Conservation (phyloP, 2,797 vertebrate genomes). For the Acanthurus lineatus region DNA sequence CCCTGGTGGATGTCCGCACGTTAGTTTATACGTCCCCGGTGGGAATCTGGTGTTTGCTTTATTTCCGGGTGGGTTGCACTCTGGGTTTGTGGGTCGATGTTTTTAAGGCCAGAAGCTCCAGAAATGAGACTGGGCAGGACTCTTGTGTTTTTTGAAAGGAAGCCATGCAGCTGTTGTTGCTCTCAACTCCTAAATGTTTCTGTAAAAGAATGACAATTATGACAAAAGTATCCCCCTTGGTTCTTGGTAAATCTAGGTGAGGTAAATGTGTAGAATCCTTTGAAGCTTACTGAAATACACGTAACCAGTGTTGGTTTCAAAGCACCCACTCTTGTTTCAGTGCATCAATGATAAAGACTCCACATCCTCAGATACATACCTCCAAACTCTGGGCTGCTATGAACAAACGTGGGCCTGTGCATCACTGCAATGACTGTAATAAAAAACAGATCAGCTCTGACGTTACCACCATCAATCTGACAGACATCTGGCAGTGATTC, state of each 20-base stretch:
- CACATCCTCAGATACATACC: conserved; percentile 12
- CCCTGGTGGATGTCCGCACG: conserved; percentile 55
- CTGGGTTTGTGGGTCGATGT: conserved; percentile 56
- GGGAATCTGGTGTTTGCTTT: conserved; percentile 77
- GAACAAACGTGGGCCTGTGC: conserved; percentile 19
- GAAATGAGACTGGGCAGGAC: conserved; percentile 29
- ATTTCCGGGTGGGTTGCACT: conserved; percentile 65
- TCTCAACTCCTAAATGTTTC: conserved; percentile 26
- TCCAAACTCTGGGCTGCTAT: conserved; percentile 16
- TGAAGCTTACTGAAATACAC: conserved; percentile 55
- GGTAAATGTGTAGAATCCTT: conserved; percentile 18
- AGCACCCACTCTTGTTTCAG: conserved; percentile 62
- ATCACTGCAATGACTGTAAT: background rate
- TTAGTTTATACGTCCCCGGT: conserved; percentile 59
- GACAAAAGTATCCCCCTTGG: conserved; percentile 8
- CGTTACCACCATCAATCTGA: conserved; percentile 35
- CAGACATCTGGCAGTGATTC: conserved; percentile 28
- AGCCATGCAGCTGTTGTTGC: conserved; percentile 22
- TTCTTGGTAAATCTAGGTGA: conserved; percentile 41
- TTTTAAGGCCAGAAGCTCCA: conserved; percentile 46
- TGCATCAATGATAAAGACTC: conserved; percentile 55
- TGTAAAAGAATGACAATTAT: conserved; percentile 22
- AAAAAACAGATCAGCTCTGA: conserved; percentile 12
- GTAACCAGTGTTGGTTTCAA: conserved; percentile 55
- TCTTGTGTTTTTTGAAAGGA: conserved; percentile 53